These are phyloP conservation scores for Calliphora vomitoria DNA, from an alignment of 2,888 invertebrate species.

Conservation along the genomic window DNA sequence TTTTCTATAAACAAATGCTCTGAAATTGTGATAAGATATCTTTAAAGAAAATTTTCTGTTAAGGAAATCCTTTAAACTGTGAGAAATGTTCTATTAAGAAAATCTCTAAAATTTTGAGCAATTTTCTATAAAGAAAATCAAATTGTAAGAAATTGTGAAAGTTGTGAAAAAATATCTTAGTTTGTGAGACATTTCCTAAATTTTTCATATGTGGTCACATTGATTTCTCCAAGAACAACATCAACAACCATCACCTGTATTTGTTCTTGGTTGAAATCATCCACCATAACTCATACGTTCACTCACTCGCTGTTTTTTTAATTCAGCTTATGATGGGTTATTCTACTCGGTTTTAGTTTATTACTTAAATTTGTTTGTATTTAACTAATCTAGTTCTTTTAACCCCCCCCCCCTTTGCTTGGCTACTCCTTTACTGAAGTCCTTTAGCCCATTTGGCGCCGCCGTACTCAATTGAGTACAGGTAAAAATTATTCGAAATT, in stretches of 20 bases:
- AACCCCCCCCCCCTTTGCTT: conserved; percentile 28
- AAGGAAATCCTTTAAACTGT: neutral
- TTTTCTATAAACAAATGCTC: no score
- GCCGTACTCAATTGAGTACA: no score
- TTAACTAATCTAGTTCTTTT: conserved; percentile 78
- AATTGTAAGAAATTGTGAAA: no score
- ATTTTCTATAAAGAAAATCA: no score
- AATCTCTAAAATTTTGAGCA: no score
- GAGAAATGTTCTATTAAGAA: no score
- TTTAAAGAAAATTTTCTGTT: neutral
- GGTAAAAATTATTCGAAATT: no score
- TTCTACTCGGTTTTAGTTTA: conserved; percentile 29
- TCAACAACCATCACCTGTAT: neutral
- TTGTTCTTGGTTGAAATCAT: conserved; percentile 31
- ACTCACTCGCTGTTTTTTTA: conserved; percentile 53
- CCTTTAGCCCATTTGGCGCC: no score
- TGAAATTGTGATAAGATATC: neutral
- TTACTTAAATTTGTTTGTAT: conserved; percentile 57
- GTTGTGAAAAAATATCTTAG: no score
- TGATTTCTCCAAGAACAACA: neutral
- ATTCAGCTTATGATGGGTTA: neutral
- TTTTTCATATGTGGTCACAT: neutral
- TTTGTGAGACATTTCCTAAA: no score
- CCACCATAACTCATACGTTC: conserved; percentile 30
- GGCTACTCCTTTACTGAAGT: neutral